Base-by-base conservation (phyloP, 2,888 invertebrate genomes). In the Sphecodes monilicornis region DNA sequence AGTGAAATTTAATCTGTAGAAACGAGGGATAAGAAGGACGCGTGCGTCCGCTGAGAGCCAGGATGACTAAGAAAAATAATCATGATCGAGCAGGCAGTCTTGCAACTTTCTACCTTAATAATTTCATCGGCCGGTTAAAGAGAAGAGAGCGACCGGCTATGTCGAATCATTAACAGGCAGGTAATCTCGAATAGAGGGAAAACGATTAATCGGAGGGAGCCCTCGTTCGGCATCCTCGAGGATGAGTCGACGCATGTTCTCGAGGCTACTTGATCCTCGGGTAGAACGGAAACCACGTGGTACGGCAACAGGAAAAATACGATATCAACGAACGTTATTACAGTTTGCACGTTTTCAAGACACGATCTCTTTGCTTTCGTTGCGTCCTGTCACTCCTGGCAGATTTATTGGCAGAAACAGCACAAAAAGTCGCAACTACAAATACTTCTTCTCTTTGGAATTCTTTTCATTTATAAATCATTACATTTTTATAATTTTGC, bases 291-390 rank as follows among this genome's bases (percentile, higher is more conserved):
- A 43, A 60, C 29, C 78, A 68, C 77, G 66, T 54, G 70, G 76
- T 4, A 26, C 41, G 36, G 57, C 69, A 73, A 77, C 66, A 46
- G 72, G 16, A 46, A 36, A 29, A 60, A 16, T 64, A 46, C 46
- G 80, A 43, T 69, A 54, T 66, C 41, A n/a, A 60, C 72, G 81
- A 80, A 78, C 66, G 86, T 78, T 82, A 77, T 89, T 85, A 78
- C 83, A 71, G 84, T 90, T 90, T 85, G 80, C 83, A 78, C 83
- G 72, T 86, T 90, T 90, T 90, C 90, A 90, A 86, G 88, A 84
- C 83, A 64, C 72, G n/a, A 66, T 57, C 57, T 13, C 26, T 18
- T 29, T 16, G 64, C 18, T 32, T 32, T 22, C 18, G 32, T 32
- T 64, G 32, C 32, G 1, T 13, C 60, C 29, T 29, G 60, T 60